These are phyloP conservation scores for Automeris io DNA, from an alignment of 2,888 invertebrate genomes.

Conservation along the genomic window DNA sequence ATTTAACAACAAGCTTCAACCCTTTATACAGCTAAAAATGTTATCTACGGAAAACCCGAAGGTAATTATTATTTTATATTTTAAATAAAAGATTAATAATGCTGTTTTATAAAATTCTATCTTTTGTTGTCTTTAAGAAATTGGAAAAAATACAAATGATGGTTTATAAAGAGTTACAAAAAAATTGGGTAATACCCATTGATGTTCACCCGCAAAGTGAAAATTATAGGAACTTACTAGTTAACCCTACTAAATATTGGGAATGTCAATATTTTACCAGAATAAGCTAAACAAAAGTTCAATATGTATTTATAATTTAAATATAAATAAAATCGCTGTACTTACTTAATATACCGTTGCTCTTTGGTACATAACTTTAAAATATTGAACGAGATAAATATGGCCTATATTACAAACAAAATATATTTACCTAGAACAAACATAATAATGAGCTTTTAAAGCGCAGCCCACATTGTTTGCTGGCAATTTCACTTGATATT, in stretches of 20 bases:
- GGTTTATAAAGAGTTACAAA: too few species aligned
- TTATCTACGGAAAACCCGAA: too few species aligned
- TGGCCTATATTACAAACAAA: slow-evolving; percentile 16
- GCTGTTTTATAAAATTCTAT: too few species aligned
- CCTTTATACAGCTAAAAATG: too few species aligned
- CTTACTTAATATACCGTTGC: slow-evolving; percentile 31
- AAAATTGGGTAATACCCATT: slow-evolving; percentile 32
- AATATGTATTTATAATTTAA: slow-evolving; percentile 30
- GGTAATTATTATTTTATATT: too few species aligned
- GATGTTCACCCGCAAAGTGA: slow-evolving; percentile 29
- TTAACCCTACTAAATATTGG: slow-evolving; percentile 31
- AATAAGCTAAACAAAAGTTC: slow-evolving; percentile 29
- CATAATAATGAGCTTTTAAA: slow-evolving; percentile 48
- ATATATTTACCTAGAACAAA: slow-evolving; percentile 13
- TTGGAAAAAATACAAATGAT: too few species aligned
- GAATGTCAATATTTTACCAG: slow-evolving; percentile 65
- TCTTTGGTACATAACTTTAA: slow-evolving; percentile 61
- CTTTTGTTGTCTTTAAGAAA: too few species aligned
- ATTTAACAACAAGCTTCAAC: slow-evolving; percentile 17
- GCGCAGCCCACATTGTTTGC: slow-evolving; percentile 49
- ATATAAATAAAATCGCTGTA: slow-evolving; percentile 43
- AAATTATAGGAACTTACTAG: slow-evolving; percentile 21
- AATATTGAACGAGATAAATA: slow-evolving; percentile 29
- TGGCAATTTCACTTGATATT: slow-evolving; percentile 20
- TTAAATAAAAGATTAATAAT: too few species aligned